phyloP scores from a whole-genome alignment of 2,113 vertebrate genomes.

The Anguilla japonica region DNA sequence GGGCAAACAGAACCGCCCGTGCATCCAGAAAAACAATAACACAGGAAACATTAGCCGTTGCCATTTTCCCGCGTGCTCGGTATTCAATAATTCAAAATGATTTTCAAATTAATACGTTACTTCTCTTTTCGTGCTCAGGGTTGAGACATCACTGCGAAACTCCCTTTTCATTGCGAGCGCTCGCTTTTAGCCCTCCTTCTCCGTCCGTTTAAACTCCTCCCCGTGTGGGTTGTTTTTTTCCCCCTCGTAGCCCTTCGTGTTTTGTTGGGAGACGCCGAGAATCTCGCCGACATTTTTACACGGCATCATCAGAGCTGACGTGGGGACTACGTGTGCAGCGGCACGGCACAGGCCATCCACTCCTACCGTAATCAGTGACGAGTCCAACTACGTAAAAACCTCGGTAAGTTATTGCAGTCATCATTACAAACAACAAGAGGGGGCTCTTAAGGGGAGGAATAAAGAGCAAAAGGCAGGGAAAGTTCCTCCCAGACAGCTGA shows the following conservation, averaged over 20 bases:
- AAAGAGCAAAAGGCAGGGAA: conserved; percentile 1
- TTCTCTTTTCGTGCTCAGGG: not conserved
- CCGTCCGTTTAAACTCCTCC: not conserved
- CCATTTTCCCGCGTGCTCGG: not conserved
- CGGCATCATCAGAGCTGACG: conserved; percentile 82
- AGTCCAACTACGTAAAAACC: conserved; percentile 72
- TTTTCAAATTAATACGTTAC: conserved; percentile 2
- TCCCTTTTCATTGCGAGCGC: not conserved
- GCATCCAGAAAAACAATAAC: not conserved
- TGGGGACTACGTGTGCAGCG: conserved; percentile 75
- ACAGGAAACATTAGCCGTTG: not conserved
- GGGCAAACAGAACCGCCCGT: too few species aligned
- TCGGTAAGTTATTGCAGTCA: conserved; percentile 55
- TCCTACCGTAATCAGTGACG: conserved; percentile 75
- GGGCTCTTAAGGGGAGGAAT: not conserved
- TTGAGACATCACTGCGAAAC: not conserved
- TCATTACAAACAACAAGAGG: conserved; percentile 22
- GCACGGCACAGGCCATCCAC: conserved; percentile 63
- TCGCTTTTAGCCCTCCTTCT: not conserved
- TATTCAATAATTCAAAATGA: not conserved
- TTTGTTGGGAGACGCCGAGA: conserved; percentile 27
- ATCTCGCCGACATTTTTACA: conserved; percentile 61
- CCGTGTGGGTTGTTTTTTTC: conserved; percentile 20
- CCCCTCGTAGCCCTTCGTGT: conserved; percentile 32
- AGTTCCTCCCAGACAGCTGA: not conserved